These are phyloP conservation scores for Drosophila melanosoma DNA, from an alignment of 2,888 invertebrate species.

Conservation along the genomic window DNA sequence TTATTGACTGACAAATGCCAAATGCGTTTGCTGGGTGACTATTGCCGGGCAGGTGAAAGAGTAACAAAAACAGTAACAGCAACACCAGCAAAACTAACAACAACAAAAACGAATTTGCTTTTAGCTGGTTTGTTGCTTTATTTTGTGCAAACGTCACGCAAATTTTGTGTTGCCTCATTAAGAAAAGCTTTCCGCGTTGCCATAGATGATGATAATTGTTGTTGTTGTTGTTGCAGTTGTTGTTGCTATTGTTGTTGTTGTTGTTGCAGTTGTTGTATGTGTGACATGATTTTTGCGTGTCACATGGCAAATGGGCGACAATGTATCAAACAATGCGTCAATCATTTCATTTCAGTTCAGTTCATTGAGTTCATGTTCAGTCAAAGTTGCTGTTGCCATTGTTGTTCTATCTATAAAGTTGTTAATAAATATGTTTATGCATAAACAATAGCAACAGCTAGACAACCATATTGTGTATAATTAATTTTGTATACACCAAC, in stretches of 20 bases:
- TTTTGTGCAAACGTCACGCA: slow-evolving; percentile 73
- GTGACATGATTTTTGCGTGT: slow-evolving; percentile 72
- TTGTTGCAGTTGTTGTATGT: slow-evolving; percentile 31
- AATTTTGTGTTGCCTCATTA: slow-evolving; percentile 83
- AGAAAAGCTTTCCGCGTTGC: slow-evolving; percentile 63
- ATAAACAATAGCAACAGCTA: slow-evolving; percentile 59
- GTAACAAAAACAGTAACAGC: not conserved
- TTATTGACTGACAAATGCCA: slow-evolving; percentile 77
- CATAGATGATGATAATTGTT: slow-evolving; percentile 52
- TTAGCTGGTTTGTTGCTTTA: slow-evolving; percentile 38
- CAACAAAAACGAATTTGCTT: slow-evolving; percentile 33
- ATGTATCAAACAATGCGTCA: slow-evolving; percentile 66
- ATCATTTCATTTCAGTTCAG: slow-evolving; percentile 58
- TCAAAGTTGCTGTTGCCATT: slow-evolving; percentile 13
- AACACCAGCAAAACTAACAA: not conserved
- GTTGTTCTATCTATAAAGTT: slow-evolving; percentile 52
- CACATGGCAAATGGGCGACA: slow-evolving; percentile 69
- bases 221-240: slow-evolving; percentile 32
- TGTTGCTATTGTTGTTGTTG: slow-evolving; percentile 19
- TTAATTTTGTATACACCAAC: slow-evolving; percentile 56
- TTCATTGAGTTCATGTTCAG: slow-evolving; percentile 31
- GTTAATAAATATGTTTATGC: slow-evolving; percentile 67
- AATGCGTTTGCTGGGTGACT: slow-evolving; percentile 56
- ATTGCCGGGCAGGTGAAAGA: slow-evolving; percentile 40
- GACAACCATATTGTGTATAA: slow-evolving; percentile 50